Conservation (phyloP, 2,888 invertebrate species). For the Eupithecia tripunctaria region DNA sequence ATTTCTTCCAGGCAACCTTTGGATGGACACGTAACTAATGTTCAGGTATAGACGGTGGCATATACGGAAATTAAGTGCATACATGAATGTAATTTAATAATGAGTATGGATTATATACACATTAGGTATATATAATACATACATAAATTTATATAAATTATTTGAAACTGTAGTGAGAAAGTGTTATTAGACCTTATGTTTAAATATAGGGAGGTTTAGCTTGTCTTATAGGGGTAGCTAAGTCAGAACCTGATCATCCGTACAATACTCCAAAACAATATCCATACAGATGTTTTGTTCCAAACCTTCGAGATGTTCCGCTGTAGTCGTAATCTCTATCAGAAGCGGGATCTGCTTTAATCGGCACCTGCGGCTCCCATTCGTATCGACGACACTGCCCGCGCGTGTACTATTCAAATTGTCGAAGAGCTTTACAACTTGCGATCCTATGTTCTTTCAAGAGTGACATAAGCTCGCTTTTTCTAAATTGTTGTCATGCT, state of each 20-base stretch:
- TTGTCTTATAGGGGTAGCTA: no score
- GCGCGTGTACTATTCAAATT: slow-evolving; percentile 78
- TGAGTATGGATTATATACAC: no score
- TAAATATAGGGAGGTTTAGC: no score
- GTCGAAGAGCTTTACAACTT: slow-evolving; percentile 50
- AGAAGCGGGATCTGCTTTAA: slow-evolving; percentile 61
- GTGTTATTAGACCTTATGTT: no score
- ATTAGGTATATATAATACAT: no score
- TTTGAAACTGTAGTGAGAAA: no score
- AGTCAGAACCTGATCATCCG: neutral
- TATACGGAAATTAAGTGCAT: no score
- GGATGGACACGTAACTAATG: no score
- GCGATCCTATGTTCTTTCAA: slow-evolving; percentile 18
- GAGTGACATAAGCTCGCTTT: neutral
- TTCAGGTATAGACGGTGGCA: no score
- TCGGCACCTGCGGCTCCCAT: slow-evolving; percentile 77
- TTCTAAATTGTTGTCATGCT: neutral
- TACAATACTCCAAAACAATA: slow-evolving; percentile 9
- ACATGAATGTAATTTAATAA: no score
- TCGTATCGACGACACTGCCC: slow-evolving; percentile 65
- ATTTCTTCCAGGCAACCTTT: no score
- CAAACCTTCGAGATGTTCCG: slow-evolving; percentile 7
- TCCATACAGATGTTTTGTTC: slow-evolving; percentile 9
- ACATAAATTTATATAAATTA: no score
- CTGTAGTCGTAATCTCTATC: slow-evolving; percentile 29